Conservation (phyloP, 2,888 invertebrate genomes). For the Minunthozetes semirufus region DNA sequence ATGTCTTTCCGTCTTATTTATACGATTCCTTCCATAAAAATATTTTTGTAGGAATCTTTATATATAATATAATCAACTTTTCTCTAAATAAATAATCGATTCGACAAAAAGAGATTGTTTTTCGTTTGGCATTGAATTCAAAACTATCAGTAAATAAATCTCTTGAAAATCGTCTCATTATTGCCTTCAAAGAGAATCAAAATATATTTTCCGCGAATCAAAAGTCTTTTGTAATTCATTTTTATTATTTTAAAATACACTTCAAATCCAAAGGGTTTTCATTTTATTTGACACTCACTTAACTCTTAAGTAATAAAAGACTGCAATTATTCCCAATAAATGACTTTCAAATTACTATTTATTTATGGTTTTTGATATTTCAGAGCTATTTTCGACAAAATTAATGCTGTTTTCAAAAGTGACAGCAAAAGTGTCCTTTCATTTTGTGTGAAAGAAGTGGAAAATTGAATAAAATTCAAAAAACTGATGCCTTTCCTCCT, state of each 20-base stretch:
- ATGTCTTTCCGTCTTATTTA: not conserved
- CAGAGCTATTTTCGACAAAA: not conserved
- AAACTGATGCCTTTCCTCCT: not conserved
- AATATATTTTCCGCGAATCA: no score
- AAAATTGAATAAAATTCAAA: not conserved
- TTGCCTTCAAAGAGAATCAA: not conserved
- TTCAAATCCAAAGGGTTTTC: not conserved
- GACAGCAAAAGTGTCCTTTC: not conserved
- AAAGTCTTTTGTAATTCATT: not conserved
- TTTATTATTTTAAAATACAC: not conserved
- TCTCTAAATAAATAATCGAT: not conserved
- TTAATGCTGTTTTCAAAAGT: not conserved
- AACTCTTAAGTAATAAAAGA: not conserved
- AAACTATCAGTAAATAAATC: slow-evolving; percentile 3
- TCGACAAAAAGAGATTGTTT: not conserved
- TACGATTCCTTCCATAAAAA: no score
- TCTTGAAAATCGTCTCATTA: not conserved
- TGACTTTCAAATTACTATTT: not conserved
- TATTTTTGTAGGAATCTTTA: not conserved
- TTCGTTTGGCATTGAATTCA: not conserved
- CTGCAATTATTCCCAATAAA: not conserved
- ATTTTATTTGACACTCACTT: not conserved
- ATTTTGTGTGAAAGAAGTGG: not conserved
- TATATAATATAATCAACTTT: no score
- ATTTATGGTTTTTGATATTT: not conserved